Evolutionary conservation across 2,113 vertebrate genomes (phyloP), one percentile per base, ranked within the genome.

Genomic region (Oncorhynchus nerka): DNA sequence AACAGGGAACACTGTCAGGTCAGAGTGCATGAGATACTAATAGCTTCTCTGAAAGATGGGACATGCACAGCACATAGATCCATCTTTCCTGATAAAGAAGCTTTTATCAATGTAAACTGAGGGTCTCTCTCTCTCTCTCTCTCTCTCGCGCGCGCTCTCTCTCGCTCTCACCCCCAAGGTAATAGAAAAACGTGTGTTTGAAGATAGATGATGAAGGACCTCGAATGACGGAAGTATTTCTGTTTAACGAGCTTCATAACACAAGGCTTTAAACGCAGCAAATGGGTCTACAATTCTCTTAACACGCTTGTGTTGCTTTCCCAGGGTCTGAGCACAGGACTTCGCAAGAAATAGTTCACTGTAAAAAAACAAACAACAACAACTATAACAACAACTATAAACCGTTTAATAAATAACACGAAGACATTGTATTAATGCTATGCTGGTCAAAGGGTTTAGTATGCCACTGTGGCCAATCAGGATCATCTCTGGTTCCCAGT

Each of bases 11-110:
- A 67, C 62, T 79, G 80, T 67, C 74, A 75, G 74, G 22, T 4
- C 19, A 61, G 57, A 57, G 78, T 85, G 73, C 62, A 59, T 71
- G 79, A 62, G 51, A 59, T 32, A 72, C 26, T 55, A 55, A 55
- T 55, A 55, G 51, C 51, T 20, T 59, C 57, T 64, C 39, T 70
- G 55, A 70, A 70, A 16, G 22, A 62, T 22, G n/a, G 20, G 55
- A 57, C 4, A 62, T 8, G 11, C 7, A 62, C n/a, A 62, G 6
- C n/a, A 24, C n/a, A 24, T 3, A 62, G 59, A 62, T 24, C 7
- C 19, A 62, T 22, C 59, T 62, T 11, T 62, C n/a, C 59, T 22
- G n/a, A 22, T 22, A 62, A 62, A 62, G 59, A 62, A 22, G 19
- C 19, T 62, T 62, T 57, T 57, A 57, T 57, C 59, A 62, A 55